Evolutionary conservation across 2,113 vertebrate species (phyloP).

Genomic region (Synodontis membranacea): DNA sequence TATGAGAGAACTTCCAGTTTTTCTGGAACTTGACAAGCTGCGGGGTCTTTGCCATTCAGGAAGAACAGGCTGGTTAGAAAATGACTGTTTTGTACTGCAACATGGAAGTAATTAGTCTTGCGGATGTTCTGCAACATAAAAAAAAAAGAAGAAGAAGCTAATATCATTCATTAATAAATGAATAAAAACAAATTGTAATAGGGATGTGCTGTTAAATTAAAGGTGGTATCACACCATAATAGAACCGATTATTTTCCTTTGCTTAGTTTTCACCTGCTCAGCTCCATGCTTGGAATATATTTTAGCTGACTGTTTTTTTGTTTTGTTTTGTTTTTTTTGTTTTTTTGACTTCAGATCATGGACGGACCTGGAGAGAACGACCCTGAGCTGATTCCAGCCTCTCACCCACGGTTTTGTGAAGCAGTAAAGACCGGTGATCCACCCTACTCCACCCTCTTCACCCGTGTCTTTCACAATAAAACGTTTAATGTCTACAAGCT

Average conservation of each 20-base stretch:
- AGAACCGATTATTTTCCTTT: not conserved
- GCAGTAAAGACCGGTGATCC: conserved; percentile 80
- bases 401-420: conserved; percentile 90
- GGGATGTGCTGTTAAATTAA: not conserved
- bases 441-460: conserved; percentile 78
- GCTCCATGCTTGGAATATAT: not conserved
- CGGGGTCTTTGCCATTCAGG: not conserved
- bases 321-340: not conserved
- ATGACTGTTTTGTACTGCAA: not conserved
- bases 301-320: not conserved
- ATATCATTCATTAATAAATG: not conserved
- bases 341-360: conserved; percentile 80
- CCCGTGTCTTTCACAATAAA: conserved; percentile 90
- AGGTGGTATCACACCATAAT: not conserved
- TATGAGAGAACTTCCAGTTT: not conserved
- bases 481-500: conserved; percentile 93
- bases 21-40: not conserved
- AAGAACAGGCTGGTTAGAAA: not conserved
- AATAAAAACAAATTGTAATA: too few species aligned
- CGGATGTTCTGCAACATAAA: not conserved
- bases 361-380: conserved; percentile 88
- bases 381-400: conserved; percentile 76
- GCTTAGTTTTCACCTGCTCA: not conserved
- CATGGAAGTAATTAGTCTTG: not conserved
- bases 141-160: too few species aligned